phyloP scores from a whole-genome alignment of 2,888 invertebrate species.

The Cosmia trapezina region DNA sequence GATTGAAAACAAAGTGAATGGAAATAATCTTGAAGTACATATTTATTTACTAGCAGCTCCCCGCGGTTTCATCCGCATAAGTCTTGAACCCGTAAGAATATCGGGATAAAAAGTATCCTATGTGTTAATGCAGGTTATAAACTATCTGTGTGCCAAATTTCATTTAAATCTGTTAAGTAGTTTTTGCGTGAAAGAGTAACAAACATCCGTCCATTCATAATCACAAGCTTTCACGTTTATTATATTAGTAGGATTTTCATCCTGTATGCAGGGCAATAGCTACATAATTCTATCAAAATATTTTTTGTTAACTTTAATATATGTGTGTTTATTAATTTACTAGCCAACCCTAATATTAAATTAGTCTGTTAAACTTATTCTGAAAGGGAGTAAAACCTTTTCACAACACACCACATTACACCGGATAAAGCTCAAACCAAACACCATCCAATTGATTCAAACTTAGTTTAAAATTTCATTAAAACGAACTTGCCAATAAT shows the following conservation, averaged over 20 bases:
- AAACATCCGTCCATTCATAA: no score
- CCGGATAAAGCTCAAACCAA: slow-evolving; percentile 43
- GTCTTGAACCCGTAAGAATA: no score
- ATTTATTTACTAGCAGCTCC: no score
- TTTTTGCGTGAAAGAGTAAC: no score
- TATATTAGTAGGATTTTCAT: no score
- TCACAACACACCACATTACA: not conserved
- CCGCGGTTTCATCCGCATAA: no score
- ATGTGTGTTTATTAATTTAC: not conserved
- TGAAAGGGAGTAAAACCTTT: not conserved
- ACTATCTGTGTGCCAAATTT: no score
- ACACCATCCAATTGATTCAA: slow-evolving; percentile 50
- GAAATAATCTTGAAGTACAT: not conserved
- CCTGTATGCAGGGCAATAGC: no score
- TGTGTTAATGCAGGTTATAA: no score
- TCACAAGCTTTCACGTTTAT: no score
- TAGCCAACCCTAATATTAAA: not conserved
- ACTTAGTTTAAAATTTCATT: slow-evolving; percentile 65
- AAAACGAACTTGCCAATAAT: slow-evolving; percentile 62
- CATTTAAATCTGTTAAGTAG: no score
- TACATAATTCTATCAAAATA: not conserved
- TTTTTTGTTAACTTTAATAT: not conserved
- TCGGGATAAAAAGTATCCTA: no score
- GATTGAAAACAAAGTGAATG: not conserved
- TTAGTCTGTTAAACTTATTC: slow-evolving; percentile 3